Evolutionary conservation across 1,140 invertebrate species (phyloP), one percentile per base, ranked within the genome.

Genomic region (Drosophila rhopaloa): DNA sequence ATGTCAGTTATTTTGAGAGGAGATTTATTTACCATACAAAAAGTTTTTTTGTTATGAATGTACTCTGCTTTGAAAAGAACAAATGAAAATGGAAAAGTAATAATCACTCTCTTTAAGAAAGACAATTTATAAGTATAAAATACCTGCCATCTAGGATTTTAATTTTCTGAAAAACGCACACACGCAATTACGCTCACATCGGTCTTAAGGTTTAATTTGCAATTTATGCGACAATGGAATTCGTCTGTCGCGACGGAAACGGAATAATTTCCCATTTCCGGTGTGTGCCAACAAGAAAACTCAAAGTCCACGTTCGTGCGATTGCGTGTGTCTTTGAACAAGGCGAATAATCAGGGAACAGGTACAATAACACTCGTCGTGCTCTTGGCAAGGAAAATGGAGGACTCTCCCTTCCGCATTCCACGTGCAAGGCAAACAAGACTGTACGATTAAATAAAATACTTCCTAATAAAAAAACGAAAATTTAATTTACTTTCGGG

Each of bases 391-490:
- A 19, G 14, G 38, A n/a, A 38, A 10, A 46, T 29, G 13, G 46
- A 37, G 60, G 10, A 60, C 19, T 9, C 4, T 11, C 19, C 54
- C 38, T 29, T n/a, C n/a, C 14, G 8, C 44, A 38, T 65, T 68
- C 38, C 32, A 54, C 61, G 47, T 54, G 38, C 32, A 32, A 32
- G 40, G n/a, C 37, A 68, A 54, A 66, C 65, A 66, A 66, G 71
- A 56, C 73, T 77, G 76, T 74, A 77, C 83, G 79, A 85, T 74
- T 84, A 62, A 85, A 85, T 85, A 80, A 84, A 85, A 84, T 85
- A 85, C 84, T 85, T 84, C 77, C 75, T 84, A 77, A 85, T 74
- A 80, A 85, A 81, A 57, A 73, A 62, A 76, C 60, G 60, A 46
- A 79, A 67, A 83, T 75, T 75, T 75, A 75, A 75, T 75, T 75